Percentiles rank a stretch among this genome's conserved stretches.
Conservation (phyloP, 2,113 vertebrate species). For the Phycodurus eques region DNA sequence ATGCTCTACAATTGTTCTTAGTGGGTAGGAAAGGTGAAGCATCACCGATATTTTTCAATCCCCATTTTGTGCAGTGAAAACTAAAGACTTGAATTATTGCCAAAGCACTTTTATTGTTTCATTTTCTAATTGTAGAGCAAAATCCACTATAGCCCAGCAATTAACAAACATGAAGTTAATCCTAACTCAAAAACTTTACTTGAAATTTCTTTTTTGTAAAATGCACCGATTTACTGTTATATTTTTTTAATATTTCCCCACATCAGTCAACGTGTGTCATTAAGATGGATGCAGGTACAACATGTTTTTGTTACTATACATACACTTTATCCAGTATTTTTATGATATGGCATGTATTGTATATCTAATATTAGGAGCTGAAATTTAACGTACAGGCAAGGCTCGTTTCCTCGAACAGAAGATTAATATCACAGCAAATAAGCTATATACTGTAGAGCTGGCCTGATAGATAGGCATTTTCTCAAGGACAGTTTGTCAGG, state of each 20-base stretch:
- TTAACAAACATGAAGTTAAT: conserved; percentile 26
- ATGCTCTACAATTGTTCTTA: background rate
- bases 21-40: conserved; percentile 14
- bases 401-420: conserved; percentile 37
- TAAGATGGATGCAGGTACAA: conserved; percentile 1
- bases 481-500: conserved; percentile 45
- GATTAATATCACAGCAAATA: conserved; percentile 64
- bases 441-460: conserved; percentile 59
- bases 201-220: conserved; percentile 45
- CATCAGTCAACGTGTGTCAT: conserved; percentile 2
- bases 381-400: background rate
- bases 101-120: conserved; percentile 67
- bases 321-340: background rate
- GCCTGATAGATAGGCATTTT: conserved; percentile 43
- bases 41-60: conserved; percentile 21
- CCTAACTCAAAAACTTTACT: conserved; percentile 48
- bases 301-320: background rate
- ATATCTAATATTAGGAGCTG: background rate
- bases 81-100: conserved; percentile 68
- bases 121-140: conserved; percentile 25
- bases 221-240: conserved; percentile 12
- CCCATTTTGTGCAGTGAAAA: conserved; percentile 46
- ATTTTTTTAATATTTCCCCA: background rate
- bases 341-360: background rate
- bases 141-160: conserved; percentile 24